Base-by-base conservation (phyloP, 2,888 invertebrate species). In the Galeopsomyia nigrocyanea region DNA sequence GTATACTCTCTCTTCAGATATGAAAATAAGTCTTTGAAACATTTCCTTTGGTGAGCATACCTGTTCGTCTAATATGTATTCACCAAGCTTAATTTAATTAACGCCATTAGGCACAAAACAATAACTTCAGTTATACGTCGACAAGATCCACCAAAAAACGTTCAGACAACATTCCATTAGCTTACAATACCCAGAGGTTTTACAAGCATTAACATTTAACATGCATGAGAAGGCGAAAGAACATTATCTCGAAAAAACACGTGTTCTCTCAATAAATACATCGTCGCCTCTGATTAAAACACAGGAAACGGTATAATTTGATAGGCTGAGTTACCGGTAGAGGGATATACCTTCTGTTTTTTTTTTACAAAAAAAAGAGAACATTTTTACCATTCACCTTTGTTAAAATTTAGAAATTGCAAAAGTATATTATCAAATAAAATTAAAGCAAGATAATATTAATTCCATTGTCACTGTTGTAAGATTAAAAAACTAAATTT, bases 191-290 rank as follows among this genome's bases (percentile, higher is more conserved):
- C 14, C 19, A 10, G 49, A 55, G 62, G 62, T 68, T 56, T 62
- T 31, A n/a, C 31, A 19, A 62, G 17, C 55, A 68, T 68, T 47
- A 58, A 21, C 60, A 50, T 31, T 46, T 50, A 22, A 63, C 68
- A 46, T 6, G 56, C 57, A 63, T n/a, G 69, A 69, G 70, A 70
- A 64, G 50, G 16, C 51, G 26, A 64, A 64, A 58, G 16, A 13
- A 10, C 46, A 19, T 64, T 70, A 64, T 60, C 70, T 64, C 53
- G 39, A 31, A 2, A n/a, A 64, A 70, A 70, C 64, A 70, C 58
- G 64, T 70, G 70, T 70, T 70, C 64, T 26, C n/a, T 47, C 64
- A 70, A 70, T 70, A 62, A 58, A 70, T 58, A 70, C 58, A 53
- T 53, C 58, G 51, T 16, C 17, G 10, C 39, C 19, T 57, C 50